phyloP scores from a whole-genome alignment of 2,888 invertebrate species.

The Lysandra coridon region DNA sequence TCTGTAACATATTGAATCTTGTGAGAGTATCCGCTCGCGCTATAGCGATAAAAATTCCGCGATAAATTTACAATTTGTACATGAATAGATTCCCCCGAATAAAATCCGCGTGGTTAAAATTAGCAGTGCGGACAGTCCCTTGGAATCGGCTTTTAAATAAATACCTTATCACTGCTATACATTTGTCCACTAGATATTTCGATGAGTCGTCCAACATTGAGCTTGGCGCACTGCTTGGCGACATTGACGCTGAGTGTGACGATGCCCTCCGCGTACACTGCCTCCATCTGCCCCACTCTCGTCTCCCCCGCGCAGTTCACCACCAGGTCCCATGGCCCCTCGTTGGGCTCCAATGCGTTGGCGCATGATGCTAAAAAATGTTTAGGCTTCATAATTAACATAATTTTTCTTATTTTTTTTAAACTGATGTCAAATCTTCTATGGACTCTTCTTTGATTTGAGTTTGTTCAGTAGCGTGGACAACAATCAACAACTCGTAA shows the following conservation, averaged over 20 bases:
- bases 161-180: slow-evolving; percentile 87
- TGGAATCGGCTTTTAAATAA: background rate
- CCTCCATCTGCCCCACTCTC: slow-evolving; percentile 91
- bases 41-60: no score
- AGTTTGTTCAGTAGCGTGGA: no score
- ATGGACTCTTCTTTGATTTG: no score
- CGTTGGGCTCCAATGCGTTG: slow-evolving; percentile 84
- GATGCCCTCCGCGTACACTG: slow-evolving; percentile 94
- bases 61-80: no score
- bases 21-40: no score
- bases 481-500: no score
- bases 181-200: slow-evolving; percentile 93
- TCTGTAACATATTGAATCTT: no score
- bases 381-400: background rate
- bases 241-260: slow-evolving; percentile 91
- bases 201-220: slow-evolving; percentile 85
- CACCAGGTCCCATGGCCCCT: slow-evolving; percentile 85
- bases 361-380: slow-evolving; percentile 87
- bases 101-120: no score
- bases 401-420: no score
- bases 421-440: no score
- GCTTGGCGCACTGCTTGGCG: slow-evolving; percentile 86
- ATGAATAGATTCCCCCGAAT: no score
- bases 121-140: no score
- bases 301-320: slow-evolving; percentile 96